Evolutionary conservation across 2,797 vertebrate species (phyloP), one percentile per base, ranked within the genome.

Genomic region (Allobates femoralis): DNA sequence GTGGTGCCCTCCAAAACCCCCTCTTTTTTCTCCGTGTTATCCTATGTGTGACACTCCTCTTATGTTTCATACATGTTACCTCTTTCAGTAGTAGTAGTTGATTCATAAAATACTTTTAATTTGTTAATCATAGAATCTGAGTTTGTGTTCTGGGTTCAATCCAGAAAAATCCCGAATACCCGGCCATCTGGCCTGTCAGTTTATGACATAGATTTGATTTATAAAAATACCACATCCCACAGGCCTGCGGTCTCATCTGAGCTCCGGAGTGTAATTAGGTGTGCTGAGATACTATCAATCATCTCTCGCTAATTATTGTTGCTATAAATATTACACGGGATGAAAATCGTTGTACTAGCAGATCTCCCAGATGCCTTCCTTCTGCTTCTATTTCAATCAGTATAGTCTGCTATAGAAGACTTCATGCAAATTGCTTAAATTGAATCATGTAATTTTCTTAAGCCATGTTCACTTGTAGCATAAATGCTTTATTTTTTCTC

Each of bases 191-290:
- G 41, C 2, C 41, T 55, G 46, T 81, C 23, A 46, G 28, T 3
- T 18, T 46, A 71, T 77, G 75, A 51, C 32, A 86, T 28, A 86
- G 19, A 80, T 74, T 69, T 41, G 30, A 58, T 85, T 51, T 73
- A 80, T 79, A 80, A 79, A 85, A 85, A 73, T 56, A 41, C 23
- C 51, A 74, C 66, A 73, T 86, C 69, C 66, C 85, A 62, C 50
- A 50, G 28, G 85, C 64, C 53, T 60, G 15, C 50, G 28, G 5
- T 60, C 69, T 80, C 69, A 15, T 62, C 30, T 51, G 37, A 56
- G 79, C 84, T 55, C 53, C 55, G n/a, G 16, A 21, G 46, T 76
- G 46, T 81, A 86, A 86, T 86, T 82, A 86, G 79, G 73, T 82
- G 79, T 55, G 60, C 30, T 30, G 60, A 37, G 79, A 83, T 50